Evolutionary conservation across 2,888 invertebrate species (phyloP).

Genomic region (Oxyteleia sp.): DNA sequence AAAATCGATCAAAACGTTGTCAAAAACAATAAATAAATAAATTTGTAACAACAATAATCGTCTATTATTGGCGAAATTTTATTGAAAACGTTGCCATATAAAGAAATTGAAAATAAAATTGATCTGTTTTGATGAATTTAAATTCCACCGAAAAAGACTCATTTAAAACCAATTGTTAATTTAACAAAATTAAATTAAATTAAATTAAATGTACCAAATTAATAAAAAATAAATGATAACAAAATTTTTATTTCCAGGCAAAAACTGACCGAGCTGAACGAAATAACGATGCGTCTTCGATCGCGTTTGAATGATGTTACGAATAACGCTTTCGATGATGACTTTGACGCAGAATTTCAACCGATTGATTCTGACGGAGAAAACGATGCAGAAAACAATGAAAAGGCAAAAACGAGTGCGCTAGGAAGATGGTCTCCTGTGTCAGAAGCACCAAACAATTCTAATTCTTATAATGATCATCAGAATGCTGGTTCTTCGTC

Average conservation of each 20-base stretch:
- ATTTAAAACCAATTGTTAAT: neutral
- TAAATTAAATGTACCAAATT: too few relatives aligned
- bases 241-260: constrained; percentile 86
- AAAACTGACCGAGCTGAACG: constrained; percentile 90
- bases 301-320: constrained; percentile 89
- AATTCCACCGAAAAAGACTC: too few relatives aligned
- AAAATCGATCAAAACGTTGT: too few relatives aligned
- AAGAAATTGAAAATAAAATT: too few relatives aligned
- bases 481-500: constrained; percentile 17
- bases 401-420: constrained; percentile 69
- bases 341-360: constrained; percentile 89
- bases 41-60: too few relatives aligned
- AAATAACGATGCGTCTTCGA: constrained; percentile 90
- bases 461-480: constrained; percentile 22
- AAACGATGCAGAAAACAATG: constrained; percentile 75
- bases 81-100: too few relatives aligned
- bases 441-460: constrained; percentile 24
- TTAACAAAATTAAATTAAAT: too few relatives aligned
- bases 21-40: too few relatives aligned
- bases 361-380: constrained; percentile 77
- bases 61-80: too few relatives aligned
- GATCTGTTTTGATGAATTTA: too few relatives aligned
- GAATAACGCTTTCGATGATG: constrained; percentile 88
- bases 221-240: constrained; percentile 14
- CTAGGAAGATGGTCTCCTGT: constrained; percentile 60